Base-by-base conservation (phyloP, 1,140 invertebrate species). In the Drosophila guanche region DNA sequence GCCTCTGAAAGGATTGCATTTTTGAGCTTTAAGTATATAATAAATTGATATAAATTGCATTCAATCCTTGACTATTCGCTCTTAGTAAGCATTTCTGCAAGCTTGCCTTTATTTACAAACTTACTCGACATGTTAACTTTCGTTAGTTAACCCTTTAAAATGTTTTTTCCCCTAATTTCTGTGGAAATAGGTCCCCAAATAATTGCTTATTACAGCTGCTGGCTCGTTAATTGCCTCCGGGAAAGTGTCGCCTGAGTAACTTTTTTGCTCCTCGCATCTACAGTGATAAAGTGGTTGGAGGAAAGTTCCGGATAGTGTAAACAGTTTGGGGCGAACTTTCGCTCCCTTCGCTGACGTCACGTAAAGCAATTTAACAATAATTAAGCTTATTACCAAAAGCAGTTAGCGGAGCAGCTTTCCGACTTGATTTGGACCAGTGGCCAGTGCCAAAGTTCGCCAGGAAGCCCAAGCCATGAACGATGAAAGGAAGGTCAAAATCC, bases 331-430 rank as follows among this genome's bases (percentile, higher is more conserved):
- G 10, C 53, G 73, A 60, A 76, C 73, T 76, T 57, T 63, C 16
- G 20, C 45, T 55, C 27, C 61, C 33, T 27, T 16, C 2, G 29
- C 60, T 67, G 63, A 58, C 57, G 65, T 74, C 74, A 77, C 74
- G 74, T 77, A 77, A 76, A 74, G 50, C 65, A 77, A 74, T 74
- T 77, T 62, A 77, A 74, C 70, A 71, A 69, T 74, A 77, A 77
- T 77, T 77, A 74, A 74, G 74, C 74, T 74, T 69, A 77, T 77
- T 77, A 77, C 65, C 58, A 48, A 58, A 68, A 57, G 70, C 74
- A 69, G 63, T 74, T 76, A 74, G 66, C 71, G 74, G 52, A 27
- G 63, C 55, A 67, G 59, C 70, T 58, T 63, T 20, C 25, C 22
- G 58, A 74, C 63, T 58, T 62, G 58, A 69, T 76, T 76, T 76